Conservation (phyloP, 2,888 invertebrate species). For the Mythimna loreyi region DNA sequence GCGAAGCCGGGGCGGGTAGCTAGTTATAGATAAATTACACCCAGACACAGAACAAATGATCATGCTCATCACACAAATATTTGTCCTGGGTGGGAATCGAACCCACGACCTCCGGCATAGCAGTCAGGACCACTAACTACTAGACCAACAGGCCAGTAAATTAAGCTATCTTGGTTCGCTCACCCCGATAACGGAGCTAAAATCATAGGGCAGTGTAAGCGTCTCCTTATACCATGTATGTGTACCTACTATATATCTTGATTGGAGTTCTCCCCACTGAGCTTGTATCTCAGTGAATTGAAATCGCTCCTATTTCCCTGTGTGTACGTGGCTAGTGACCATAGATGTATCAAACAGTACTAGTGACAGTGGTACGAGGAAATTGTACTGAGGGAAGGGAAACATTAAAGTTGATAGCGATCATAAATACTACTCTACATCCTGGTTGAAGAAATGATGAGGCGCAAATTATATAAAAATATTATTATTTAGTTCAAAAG, state of each 20-base stretch:
- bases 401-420: not conserved
- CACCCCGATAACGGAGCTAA: not conserved
- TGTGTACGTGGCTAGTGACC: too few relatives aligned
- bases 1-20: too few relatives aligned
- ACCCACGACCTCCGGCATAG: too few relatives aligned
- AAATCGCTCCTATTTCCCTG: constrained; percentile 13
- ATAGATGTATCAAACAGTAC: not conserved
- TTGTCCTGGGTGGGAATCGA: too few relatives aligned
- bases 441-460: too few relatives aligned
- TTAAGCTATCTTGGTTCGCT: not conserved
- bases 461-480: not conserved
- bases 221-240: not conserved
- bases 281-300: not conserved
- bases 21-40: too few relatives aligned
- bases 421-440: not conserved
- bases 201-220: not conserved
- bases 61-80: too few relatives aligned
- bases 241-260: not conserved
- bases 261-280: too few relatives aligned
- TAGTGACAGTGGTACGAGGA: constrained; percentile 1
- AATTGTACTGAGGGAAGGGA: not conserved
- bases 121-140: too few relatives aligned
- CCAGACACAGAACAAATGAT: too few relatives aligned
- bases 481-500: not conserved
- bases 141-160: too few relatives aligned